Base-by-base conservation (phyloP, 23 tunicate species). In the Ciona savignyi region DNA sequence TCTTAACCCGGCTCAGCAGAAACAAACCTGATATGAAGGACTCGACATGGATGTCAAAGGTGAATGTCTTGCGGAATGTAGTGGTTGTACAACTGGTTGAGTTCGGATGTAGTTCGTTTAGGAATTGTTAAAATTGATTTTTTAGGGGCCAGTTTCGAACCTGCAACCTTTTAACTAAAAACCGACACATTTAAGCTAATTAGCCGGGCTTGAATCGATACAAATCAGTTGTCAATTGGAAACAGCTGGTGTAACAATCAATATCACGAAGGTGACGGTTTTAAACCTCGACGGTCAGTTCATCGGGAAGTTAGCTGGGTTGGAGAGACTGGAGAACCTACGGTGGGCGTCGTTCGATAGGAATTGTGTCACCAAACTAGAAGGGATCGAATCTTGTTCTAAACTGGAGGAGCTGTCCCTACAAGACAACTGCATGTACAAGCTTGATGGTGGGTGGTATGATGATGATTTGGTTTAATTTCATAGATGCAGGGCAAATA, bases 251-350 rank as follows among this genome's bases (percentile, higher is more conserved):
- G n/a, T n/a, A n/a, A n/a, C n/a, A n/a, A n/a, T n/a, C n/a, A n/a
- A 20, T 19, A 1, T 19, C 25, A 22, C 4, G 21, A 60, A 88
- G 93, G 91, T 92, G 51, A 84, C 88, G 27, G 49, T 72, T 11
- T 60, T 92, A 33, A 80, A 80, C 70, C 73, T 92, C 9, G 93
- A 92, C 83, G 93, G 84, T 30, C 93, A 84, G 85, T 81, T 66
- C 74, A 73, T 92, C 23, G 85, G 87, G 1, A 85, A 85, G 62
- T 60, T 92, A 20, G 33, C 77, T 20, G 93, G 87, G n/a, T 32
- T 92, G 60, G 87, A 80, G 23, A 90, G 72, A 22, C 67, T 92
- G 30, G 77, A 70, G 15, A 76, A 77, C 63, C 63, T 92, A 32
- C 65, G 62, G 34, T 92, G 77, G 76, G 83, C 91, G 4, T 76